Evolutionary conservation across 2,888 invertebrate genomes (phyloP).

Genomic region (Spicauda simplicius): DNA sequence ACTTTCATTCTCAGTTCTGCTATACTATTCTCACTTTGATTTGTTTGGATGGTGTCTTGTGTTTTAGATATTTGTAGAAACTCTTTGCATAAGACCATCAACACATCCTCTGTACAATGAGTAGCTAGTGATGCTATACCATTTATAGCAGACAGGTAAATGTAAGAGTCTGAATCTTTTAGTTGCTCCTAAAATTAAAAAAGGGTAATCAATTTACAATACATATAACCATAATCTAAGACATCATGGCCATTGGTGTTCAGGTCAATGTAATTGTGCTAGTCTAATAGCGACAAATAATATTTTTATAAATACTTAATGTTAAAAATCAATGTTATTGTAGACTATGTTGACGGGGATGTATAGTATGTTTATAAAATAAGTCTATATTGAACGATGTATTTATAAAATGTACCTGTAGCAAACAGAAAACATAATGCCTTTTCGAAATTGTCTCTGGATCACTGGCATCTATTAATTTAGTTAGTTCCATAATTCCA

Average conservation of each 20-base stretch:
- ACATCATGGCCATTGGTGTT: too few species aligned
- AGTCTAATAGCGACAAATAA: too few species aligned
- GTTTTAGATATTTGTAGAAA: conserved; percentile 76
- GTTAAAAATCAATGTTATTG: too few species aligned
- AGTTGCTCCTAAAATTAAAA: conserved; percentile 86
- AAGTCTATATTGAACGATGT: too few species aligned
- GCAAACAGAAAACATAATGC: conserved; percentile 88
- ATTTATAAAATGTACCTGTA: conserved; percentile 83
- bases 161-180: conserved; percentile 91
- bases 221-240: too few species aligned
- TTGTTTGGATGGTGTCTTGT: conserved; percentile 50
- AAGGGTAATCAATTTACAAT: conserved; percentile 47
- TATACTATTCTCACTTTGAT: conserved; percentile 67
- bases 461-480: conserved; percentile 88
- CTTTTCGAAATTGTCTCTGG: conserved; percentile 86
- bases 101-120: conserved; percentile 87
- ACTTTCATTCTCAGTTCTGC: conserved; percentile 89
- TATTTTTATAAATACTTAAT: too few species aligned
- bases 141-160: conserved; percentile 91
- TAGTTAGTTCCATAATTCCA: conserved; percentile 89
- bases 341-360: too few species aligned
- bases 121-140: conserved; percentile 89
- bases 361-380: too few species aligned
- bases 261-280: too few species aligned
- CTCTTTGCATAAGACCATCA: conserved; percentile 88